Evolutionary conservation across 2,113 vertebrate species (phyloP), one percentile per base, ranked within the genome.

Genomic region (Nesogale talazaci): DNA sequence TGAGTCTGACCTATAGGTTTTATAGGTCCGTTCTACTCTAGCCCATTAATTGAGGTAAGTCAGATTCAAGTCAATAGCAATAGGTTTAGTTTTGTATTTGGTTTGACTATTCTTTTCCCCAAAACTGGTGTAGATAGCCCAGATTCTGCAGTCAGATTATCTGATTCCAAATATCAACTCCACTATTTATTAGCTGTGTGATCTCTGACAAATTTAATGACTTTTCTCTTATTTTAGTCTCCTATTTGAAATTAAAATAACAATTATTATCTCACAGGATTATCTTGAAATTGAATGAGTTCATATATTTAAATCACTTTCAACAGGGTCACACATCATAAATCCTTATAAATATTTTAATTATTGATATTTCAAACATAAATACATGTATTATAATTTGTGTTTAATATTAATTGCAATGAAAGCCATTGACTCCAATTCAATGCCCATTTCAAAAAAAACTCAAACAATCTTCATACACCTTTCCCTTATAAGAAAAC

Each of bases 391-490:
- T 70, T 67, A 19, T 12, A 77, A 82, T 80, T 31, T 88, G 31
- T 79, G 9, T 1, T 79, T 90, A 65, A 38, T 70, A 31, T 72
- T 86, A 15, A 46, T 69, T 23, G 34, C 38, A 90, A 61, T 11
- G 56, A 81, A 92, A 63, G 22, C 38, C 12, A 67, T 6, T 91
- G 69, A 15, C 16, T 85, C 61, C 80, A 79, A 75, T 69, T 93
- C 38, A 92, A 89, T n/a, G 36, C 9, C 38, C 11, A 92, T 83
- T 86, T 87, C 3, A n/a, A 92, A 89, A 90, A 72, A n/a, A n/a
- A n/a, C n/a, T n/a, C n/a, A n/a, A 31, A 19, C n/a, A 52, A 52
- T 19, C 17, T 34, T 40, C 23, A 75, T 81, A 36, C 15, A 70
- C 6, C 46, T 14, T 12, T 85, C 52, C 42, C 29, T 2, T n/a